Conservation (phyloP, 2,113 vertebrate species). For the Pachycephala philippinensis region DNA sequence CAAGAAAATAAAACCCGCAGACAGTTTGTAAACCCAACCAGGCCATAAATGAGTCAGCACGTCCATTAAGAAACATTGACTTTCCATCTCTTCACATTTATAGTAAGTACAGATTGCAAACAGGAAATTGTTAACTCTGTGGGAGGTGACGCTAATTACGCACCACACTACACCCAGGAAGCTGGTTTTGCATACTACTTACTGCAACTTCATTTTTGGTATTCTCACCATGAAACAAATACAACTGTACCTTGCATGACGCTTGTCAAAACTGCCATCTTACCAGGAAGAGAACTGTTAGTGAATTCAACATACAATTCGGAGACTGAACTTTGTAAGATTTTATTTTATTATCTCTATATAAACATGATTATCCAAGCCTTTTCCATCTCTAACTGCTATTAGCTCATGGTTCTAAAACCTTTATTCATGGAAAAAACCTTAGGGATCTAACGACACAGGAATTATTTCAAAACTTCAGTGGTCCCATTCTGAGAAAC, state of each 20-base stretch:
- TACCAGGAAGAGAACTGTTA: neutral
- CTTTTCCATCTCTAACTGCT: neutral
- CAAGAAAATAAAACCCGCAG: neutral
- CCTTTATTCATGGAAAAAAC: neutral
- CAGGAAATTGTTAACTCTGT: neutral
- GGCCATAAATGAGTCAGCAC: neutral
- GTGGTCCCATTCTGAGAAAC: neutral
- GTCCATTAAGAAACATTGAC: neutral
- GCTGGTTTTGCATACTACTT: neutral
- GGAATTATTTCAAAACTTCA: neutral
- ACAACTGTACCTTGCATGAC: neutral
- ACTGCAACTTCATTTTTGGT: neutral
- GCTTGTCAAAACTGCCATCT: neutral
- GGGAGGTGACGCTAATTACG: neutral
- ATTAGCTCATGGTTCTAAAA: neutral
- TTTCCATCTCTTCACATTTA: neutral
- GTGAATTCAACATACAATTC: neutral
- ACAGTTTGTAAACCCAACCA: neutral
- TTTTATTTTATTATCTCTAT: neutral
- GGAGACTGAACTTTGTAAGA: neutral
- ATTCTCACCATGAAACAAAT: neutral
- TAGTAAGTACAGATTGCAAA: neutral
- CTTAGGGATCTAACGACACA: rapidly evolving
- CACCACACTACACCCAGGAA: neutral
- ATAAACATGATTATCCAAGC: neutral